Conservation (phyloP, 2,113 vertebrate species). For the Brachypteracias leptosomus region DNA sequence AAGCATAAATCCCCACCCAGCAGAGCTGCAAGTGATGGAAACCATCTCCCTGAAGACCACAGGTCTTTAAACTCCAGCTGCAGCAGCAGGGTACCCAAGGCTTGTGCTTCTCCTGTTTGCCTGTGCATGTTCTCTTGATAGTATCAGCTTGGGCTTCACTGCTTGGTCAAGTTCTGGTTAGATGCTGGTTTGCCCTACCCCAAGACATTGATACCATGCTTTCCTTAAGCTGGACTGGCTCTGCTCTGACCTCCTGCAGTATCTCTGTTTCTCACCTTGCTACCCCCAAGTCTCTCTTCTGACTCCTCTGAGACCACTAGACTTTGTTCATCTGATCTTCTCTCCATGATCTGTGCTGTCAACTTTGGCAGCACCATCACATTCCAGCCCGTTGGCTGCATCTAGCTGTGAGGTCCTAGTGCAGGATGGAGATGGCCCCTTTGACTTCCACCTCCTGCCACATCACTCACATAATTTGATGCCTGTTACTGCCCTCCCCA, state of each 20-base stretch:
- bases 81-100: background rate
- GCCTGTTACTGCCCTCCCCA: background rate
- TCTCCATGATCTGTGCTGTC: background rate
- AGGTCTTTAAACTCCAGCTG: background rate
- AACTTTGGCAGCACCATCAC: background rate
- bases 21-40: background rate
- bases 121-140: background rate
- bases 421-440: background rate
- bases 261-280: background rate
- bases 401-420: background rate
- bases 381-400: rapidly evolving
- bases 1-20: background rate
- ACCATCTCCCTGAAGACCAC: background rate
- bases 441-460: background rate
- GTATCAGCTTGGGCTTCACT: background rate
- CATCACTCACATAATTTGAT: background rate
- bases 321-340: background rate
- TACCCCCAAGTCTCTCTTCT: background rate
- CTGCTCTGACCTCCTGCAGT: background rate
- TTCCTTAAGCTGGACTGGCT: background rate
- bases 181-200: background rate
- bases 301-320: background rate
- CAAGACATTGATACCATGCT: background rate
- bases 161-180: background rate
- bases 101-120: background rate